Evolutionary conservation across 2,797 vertebrate species (phyloP).

Genomic region (Cephalopachus bancanus): DNA sequence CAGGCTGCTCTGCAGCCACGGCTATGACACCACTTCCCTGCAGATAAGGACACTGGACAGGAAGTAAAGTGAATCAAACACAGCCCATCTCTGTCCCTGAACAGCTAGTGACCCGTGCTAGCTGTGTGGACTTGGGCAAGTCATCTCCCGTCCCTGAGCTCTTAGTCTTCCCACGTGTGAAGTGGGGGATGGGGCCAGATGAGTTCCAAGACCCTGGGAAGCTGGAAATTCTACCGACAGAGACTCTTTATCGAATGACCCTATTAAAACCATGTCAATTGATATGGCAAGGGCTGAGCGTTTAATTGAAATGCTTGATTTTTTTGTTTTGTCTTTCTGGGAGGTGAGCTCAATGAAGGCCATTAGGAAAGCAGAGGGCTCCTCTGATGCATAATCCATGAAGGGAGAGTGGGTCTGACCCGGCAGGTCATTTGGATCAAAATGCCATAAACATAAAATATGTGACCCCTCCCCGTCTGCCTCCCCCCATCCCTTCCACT

Average conservation of each 20-base stretch:
- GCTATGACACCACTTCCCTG: background rate
- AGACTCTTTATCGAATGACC: background rate
- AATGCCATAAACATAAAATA: conserved; percentile 79
- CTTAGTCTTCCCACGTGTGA: background rate
- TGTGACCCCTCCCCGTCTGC: background rate
- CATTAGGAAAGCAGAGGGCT: conserved; percentile 56
- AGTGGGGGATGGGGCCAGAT: background rate
- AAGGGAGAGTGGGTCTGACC: conserved; percentile 71
- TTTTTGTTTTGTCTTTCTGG: conserved; percentile 24
- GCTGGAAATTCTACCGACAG: background rate
- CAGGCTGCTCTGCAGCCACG: conserved; percentile 20
- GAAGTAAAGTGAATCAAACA: background rate
- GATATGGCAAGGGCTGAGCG: conserved; percentile 60
- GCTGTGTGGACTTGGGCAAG: background rate
- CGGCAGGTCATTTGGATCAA: conserved; percentile 71
- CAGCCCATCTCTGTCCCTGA: background rate
- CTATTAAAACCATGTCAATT: conserved; percentile 26
- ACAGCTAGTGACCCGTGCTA: background rate
- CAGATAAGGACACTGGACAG: conserved; percentile 12
- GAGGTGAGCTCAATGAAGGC: conserved; percentile 62
- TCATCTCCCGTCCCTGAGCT: background rate
- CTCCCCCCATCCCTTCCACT: background rate
- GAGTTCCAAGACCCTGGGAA: conserved; percentile 16
- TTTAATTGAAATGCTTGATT: conserved; percentile 68
- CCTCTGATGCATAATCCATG: conserved; percentile 72